Evolutionary conservation across 2,888 invertebrate genomes (phyloP), one percentile per base, ranked within the genome.

Genomic region (Apamea monoglypha): DNA sequence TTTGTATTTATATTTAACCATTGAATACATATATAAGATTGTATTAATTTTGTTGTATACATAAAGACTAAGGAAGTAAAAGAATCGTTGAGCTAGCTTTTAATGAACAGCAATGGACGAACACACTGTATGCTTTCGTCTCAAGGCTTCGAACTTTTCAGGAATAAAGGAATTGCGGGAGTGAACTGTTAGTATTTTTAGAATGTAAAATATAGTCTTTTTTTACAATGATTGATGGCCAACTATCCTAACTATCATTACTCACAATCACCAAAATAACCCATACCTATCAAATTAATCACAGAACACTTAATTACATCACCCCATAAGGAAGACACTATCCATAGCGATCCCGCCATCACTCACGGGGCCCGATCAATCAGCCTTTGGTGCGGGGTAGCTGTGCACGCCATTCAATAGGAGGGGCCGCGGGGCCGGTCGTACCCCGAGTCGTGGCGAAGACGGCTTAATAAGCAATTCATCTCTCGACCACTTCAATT

Each of bases 401-500:
- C 75, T 76, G 47, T 79, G 79, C 74, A 69, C 64, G 50, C 75
- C 78, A 77, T 74, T 74, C 61, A 76, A 61, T 70, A 6, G 63
- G 56, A 32, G 80, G 74, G 68, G 74, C 44, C 72, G 56, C 44
- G 80, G 76, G 70, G 72, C 36, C 69, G 75, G 40, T 79, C 40
- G 40, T 29, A 64, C 64, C 72, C 80, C 68, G 63, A 36, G 66
- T 44, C 67, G 18, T 70, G 76, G 56, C 32, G 32, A 73, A 81
- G 74, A 85, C 75, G 85, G 81, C 85, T 77, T 87, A 85, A 85
- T 85, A 87, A 85, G 73, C 87, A 77, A 85, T 85, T 85, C 87
- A 77, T 85, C 79, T 81, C 74, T 81, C 85, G 75, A 87, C 85
- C 85, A 85, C 87, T 87, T 87, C 64, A 77, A 81, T 85, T 87